Conservation (phyloP, 2,113 vertebrate genomes). For the Chlamydotis undulata region DNA sequence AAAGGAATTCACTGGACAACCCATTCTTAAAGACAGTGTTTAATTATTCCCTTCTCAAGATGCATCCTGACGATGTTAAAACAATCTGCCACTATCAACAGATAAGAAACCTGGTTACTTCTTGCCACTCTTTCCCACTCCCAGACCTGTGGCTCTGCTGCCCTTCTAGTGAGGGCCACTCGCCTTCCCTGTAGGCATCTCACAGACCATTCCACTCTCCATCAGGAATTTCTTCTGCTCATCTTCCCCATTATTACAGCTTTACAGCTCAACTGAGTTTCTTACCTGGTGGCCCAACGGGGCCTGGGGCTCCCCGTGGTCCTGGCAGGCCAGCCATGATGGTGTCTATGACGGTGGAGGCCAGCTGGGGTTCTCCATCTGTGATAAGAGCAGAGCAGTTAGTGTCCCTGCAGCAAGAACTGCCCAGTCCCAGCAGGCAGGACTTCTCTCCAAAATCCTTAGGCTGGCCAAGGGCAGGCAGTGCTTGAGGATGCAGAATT, state of each 20-base stretch:
- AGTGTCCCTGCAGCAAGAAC: neutral
- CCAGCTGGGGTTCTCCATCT: slow-evolving; percentile 76
- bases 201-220: neutral
- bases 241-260: neutral
- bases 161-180: neutral
- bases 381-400: neutral
- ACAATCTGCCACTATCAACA: neutral
- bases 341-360: slow-evolving; percentile 78
- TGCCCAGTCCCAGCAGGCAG: neutral
- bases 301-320: slow-evolving; percentile 77
- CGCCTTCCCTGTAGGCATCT: neutral
- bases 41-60: neutral
- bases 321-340: slow-evolving; percentile 78
- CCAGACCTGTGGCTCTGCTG: neutral
- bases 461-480: neutral
- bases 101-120: neutral
- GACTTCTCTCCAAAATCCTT: neutral
- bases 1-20: neutral
- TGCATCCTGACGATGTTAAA: neutral
- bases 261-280: neutral
- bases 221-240: neutral
- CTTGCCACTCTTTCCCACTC: neutral
- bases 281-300: slow-evolving; percentile 74
- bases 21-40: neutral
- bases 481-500: neutral